Percentiles rank a stretch among this genome's conserved stretches.
Evolutionary conservation across 30 jellyfish, hydroid and myxozoan genomes (phyloP).

Genomic region (Sanderia malayensis): DNA sequence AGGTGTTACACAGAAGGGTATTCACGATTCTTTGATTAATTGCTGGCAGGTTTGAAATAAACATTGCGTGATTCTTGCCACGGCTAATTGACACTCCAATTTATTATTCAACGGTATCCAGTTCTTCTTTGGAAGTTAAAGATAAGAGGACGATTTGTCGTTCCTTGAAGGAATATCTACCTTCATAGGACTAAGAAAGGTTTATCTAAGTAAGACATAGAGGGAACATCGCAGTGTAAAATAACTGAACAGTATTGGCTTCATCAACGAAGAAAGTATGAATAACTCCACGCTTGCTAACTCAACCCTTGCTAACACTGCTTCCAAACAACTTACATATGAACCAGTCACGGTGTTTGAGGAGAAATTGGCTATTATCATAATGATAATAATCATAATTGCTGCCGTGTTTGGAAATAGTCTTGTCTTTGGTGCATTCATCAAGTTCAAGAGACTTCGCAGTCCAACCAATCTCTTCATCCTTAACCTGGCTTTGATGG

Average conservation of each 20-base stretch:
- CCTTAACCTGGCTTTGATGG: conserved; percentile 39
- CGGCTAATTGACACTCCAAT: too few relatives aligned
- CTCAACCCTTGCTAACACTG: background rate
- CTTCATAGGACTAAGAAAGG: too few relatives aligned
- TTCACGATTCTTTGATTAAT: too few relatives aligned
- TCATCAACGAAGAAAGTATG: background rate
- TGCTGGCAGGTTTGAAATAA: too few relatives aligned
- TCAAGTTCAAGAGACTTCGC: conserved; percentile 38
- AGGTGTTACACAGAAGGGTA: too few relatives aligned
- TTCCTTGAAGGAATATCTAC: too few relatives aligned
- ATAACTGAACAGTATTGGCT: background rate
- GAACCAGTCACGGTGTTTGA: conserved; percentile 7
- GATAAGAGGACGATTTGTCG: too few relatives aligned
- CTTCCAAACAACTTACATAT: background rate
- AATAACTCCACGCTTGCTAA: background rate
- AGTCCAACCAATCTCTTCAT: conserved; percentile 50
- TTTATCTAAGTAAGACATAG: background rate
- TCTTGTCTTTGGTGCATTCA: conserved; percentile 48
- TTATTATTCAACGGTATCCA: too few relatives aligned
- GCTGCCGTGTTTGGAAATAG: conserved; percentile 50
- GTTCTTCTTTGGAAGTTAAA: too few relatives aligned
- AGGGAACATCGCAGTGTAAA: background rate
- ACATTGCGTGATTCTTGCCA: too few relatives aligned
- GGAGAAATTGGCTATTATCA: conserved; percentile 21
- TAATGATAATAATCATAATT: conserved; percentile 9